Conservation (phyloP, 2,113 vertebrate genomes). For the Megaleporinus macrocephalus region DNA sequence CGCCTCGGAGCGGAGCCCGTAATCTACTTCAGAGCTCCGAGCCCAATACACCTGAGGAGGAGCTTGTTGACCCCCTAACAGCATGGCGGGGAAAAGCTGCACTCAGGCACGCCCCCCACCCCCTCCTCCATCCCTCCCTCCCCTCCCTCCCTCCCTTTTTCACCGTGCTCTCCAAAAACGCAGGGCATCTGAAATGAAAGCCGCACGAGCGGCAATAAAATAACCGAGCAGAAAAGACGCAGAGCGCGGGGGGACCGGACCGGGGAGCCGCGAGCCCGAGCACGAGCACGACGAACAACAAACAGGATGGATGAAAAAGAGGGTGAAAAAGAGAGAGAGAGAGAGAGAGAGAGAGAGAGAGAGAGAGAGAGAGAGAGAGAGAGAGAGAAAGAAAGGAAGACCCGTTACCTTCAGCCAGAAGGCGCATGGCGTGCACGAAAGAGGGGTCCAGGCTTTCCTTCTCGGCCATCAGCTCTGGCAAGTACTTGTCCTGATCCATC, state of each 20-base stretch:
- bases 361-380: too few species aligned
- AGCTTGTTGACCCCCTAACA: constrained; percentile 12
- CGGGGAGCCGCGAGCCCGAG: too few species aligned
- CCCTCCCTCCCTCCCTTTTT: background rate
- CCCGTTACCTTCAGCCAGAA: constrained; percentile 91
- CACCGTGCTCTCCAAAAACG: background rate
- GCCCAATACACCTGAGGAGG: constrained; percentile 25
- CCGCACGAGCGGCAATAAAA: background rate
- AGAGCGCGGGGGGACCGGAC: too few species aligned
- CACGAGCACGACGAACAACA: background rate
- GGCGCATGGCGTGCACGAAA: constrained; percentile 90
- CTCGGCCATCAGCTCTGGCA: constrained; percentile 93
- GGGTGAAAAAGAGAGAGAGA: background rate
- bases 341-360: too few species aligned
- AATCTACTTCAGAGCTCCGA: background rate
- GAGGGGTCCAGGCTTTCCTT: constrained; percentile 90
- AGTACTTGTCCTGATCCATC: constrained; percentile 92
- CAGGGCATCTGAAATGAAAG: background rate
- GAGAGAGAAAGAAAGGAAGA: too few species aligned
- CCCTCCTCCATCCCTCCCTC: background rate
- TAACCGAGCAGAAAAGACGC: too few species aligned
- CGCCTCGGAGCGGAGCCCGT: background rate
- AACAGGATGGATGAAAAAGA: background rate
- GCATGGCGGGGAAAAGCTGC: constrained; percentile 23
- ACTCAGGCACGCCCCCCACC: background rate